Base-by-base conservation (phyloP, 2,113 vertebrate genomes). In the Gymnobelideus leadbeateri region DNA sequence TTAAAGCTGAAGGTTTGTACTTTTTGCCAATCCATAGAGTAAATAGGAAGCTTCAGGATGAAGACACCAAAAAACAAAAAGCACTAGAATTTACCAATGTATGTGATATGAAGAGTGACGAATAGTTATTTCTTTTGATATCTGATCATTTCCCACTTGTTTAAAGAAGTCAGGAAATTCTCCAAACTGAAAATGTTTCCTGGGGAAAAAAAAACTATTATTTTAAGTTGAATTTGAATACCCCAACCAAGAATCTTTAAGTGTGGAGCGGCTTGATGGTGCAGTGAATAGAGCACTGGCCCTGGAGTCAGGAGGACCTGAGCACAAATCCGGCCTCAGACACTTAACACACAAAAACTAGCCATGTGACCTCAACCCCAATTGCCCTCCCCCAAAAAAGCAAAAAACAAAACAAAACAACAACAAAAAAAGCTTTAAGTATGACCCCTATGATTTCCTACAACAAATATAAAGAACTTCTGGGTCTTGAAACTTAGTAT, bases 21-120 rank as follows among this genome's bases (percentile, higher is more conserved):
- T 46, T 93, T 3, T 93, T 94, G 91, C 89, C 4, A 90, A 25
- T 93, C 0, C 3, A 61, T 25, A 92, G 21, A 91, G 77, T 26
- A 95, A 54, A 50, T 84, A 94, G 53, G 94, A 89, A 49, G 21
- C 91, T 89, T 94, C 92, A 92, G 11, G 92, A 95, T 8, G 91
- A 26, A 26, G 11, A 89, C 12, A 90, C 1, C 52, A 90, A 95
- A 23, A 3, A 93, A 91, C 37, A 2, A 49, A 16, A 51, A n/a
- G 51, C 31, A 28, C 11, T 90, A 50, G 47, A 90, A 31, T 90
- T 90, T 51, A 1, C 89, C 50, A 51, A 51, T 5, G 26, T 37
- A 51, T 68, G 31, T 68, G 61, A 16, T 68, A 37, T 68, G 61
- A 68, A 77, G 37, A n/a, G 61, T 77, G 31, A 77, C 37, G 61